Percentiles rank a stretch among this genome's conserved stretches.
Conservation (phyloP, 2,113 vertebrate species). For the Ciconia stormi region DNA sequence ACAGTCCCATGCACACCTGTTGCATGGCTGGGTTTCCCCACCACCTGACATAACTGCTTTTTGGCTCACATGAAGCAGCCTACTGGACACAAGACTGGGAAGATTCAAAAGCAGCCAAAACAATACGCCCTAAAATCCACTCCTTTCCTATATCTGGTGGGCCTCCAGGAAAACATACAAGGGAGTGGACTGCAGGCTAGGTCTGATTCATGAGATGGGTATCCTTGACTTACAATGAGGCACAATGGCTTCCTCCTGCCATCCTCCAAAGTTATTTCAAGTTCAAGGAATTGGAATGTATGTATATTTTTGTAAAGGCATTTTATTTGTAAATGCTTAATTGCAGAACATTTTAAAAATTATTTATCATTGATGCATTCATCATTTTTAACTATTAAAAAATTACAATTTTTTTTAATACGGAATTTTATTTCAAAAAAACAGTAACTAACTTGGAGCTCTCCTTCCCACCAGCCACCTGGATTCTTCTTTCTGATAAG, state of each 20-base stretch:
- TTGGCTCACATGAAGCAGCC: background rate
- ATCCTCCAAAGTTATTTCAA: background rate
- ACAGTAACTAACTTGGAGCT: constrained; percentile 85
- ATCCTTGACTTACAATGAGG: background rate
- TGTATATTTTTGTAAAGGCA: background rate
- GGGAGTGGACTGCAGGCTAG: background rate
- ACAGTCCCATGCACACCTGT: background rate
- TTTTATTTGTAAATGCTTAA: background rate
- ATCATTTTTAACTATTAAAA: background rate
- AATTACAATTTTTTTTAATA: accelerated
- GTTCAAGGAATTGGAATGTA: background rate
- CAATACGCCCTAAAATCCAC: background rate
- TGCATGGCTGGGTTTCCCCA: background rate
- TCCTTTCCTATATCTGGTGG: background rate
- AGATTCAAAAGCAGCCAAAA: background rate
- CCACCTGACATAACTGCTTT: background rate
- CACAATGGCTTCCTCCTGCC: background rate
- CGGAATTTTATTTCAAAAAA: background rate
- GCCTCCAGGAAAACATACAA: background rate
- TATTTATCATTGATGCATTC: background rate
- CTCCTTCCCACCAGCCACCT: constrained; percentile 99
- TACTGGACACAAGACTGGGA: background rate
- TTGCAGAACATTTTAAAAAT: background rate
- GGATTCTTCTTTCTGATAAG: constrained; percentile 98
- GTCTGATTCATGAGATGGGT: background rate